Evolutionary conservation across 2,797 vertebrate species (phyloP).

Genomic region (Galago senegalensis): DNA sequence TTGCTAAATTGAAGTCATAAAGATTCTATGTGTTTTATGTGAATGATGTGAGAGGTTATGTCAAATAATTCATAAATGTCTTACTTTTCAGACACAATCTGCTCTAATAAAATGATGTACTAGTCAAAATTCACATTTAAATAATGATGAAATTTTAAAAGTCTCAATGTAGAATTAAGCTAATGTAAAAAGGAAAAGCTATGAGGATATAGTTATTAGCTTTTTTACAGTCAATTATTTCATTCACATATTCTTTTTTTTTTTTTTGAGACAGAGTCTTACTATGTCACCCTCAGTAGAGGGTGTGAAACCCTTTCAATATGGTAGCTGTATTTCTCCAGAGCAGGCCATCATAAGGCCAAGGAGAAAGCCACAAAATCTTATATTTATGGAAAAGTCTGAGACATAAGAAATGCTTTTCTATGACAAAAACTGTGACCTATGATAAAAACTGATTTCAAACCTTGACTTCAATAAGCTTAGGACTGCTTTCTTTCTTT

Average conservation of each 20-base stretch:
- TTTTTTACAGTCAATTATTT: slow-evolving; percentile 6
- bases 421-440: neutral
- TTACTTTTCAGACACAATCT: slow-evolving; percentile 30
- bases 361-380: neutral
- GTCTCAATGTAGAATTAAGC: neutral
- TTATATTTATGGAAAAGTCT: slow-evolving; percentile 13
- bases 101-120: neutral
- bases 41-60: neutral
- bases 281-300: too few relatives aligned
- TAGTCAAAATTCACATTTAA: slow-evolving; percentile 10
- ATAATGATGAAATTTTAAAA: neutral
- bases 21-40: neutral
- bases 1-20: slow-evolving; percentile 51
- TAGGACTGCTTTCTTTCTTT: neutral
- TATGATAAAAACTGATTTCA: slow-evolving; percentile 31
- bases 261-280: too few relatives aligned
- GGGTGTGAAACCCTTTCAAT: neutral
- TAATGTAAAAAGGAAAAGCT: neutral
- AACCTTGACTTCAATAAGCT: neutral
- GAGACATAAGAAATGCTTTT: slow-evolving; percentile 8
- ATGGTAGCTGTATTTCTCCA: neutral
- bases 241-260: neutral
- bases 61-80: neutral
- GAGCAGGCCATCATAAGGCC: neutral
- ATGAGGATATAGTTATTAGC: neutral